Conservation (phyloP, 2,113 vertebrate species). For the Psilopogon haemacephalus region DNA sequence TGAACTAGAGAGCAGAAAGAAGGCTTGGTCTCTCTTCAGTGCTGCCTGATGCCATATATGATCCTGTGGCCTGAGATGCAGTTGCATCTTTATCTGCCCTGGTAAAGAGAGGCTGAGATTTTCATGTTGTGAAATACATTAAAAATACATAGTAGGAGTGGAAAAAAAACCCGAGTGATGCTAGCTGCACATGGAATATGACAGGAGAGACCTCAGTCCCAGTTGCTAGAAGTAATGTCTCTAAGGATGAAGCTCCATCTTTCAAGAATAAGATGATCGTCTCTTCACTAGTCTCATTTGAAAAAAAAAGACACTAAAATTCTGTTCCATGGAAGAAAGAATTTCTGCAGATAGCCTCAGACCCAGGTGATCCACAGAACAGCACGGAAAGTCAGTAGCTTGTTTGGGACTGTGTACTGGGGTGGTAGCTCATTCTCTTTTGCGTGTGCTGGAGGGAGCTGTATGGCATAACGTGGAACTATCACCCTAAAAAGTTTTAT, state of each 20-base stretch:
- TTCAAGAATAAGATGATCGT: background rate
- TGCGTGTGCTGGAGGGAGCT: background rate
- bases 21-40: background rate
- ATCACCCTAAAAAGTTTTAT: background rate
- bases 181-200: background rate
- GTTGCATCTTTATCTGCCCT: background rate
- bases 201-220: background rate
- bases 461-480: background rate
- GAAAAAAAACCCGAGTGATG: background rate
- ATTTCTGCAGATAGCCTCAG: background rate
- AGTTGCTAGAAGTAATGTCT: background rate
- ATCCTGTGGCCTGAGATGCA: background rate
- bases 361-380: background rate
- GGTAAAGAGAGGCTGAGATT: background rate
- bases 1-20: background rate
- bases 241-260: background rate
- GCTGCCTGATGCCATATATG: background rate
- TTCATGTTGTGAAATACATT: background rate
- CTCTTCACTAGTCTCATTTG: background rate
- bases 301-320: background rate
- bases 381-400: background rate
- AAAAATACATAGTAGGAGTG: background rate
- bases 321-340: background rate
- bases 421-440: background rate
- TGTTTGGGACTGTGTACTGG: background rate